Conservation (phyloP, 2,888 invertebrate genomes). For the Coleophora deauratella region DNA sequence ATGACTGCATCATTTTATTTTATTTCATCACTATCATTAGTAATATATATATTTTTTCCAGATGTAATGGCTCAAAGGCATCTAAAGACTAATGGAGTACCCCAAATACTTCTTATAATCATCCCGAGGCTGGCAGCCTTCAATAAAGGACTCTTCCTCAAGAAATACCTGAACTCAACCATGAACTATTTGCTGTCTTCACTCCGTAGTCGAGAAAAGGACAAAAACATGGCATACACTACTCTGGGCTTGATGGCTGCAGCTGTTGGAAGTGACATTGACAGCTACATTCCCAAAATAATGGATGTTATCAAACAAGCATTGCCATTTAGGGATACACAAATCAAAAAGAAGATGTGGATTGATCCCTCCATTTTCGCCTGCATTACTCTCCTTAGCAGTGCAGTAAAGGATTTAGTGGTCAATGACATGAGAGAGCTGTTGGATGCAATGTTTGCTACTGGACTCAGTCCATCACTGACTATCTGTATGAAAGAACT, state of each 20-base stretch:
- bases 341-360: constrained; percentile 81
- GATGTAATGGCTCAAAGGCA: constrained; percentile 86
- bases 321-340: constrained; percentile 84
- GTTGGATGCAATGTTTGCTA: constrained; percentile 92
- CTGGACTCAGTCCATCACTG: constrained; percentile 91
- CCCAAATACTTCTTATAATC: constrained; percentile 88
- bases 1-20: too few relatives aligned
- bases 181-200: constrained; percentile 85
- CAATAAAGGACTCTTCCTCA: constrained; percentile 85
- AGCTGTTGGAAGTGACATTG: constrained; percentile 88
- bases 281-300: constrained; percentile 85
- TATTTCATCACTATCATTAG: too few relatives aligned
- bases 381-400: constrained; percentile 92
- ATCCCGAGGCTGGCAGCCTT: constrained; percentile 96
- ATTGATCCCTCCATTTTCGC: constrained; percentile 94
- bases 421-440: constrained; percentile 86
- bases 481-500: constrained; percentile 94
- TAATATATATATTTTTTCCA: too few relatives aligned
- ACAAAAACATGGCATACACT: constrained; percentile 89
- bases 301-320: constrained; percentile 87
- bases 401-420: constrained; percentile 87
- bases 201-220: constrained; percentile 87
- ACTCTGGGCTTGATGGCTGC: constrained; percentile 93
- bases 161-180: constrained; percentile 81
- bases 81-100: constrained; percentile 85